Evolutionary conservation across 2,113 vertebrate species (phyloP), one percentile per base, ranked within the genome.

Genomic region (Eleginops maclovinus): DNA sequence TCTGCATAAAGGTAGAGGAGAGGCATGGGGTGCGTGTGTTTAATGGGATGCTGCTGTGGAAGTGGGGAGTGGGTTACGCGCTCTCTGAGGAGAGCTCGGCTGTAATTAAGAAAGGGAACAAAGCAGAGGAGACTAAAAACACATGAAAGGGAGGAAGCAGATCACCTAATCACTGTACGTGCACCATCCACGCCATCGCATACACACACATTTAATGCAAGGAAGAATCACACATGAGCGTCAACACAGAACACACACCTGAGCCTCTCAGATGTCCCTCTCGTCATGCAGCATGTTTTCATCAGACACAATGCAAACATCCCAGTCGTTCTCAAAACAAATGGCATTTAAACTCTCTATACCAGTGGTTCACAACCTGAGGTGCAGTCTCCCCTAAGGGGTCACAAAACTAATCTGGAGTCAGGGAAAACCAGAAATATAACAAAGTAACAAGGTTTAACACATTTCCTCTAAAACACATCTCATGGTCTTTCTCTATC

Each of bases 71-170:
- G 68, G 69, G 89, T 85, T 89, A 67, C 81, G 78, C 46, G 19
- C 91, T 94, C 91, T 94, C 94, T n/a, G 81, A 93, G 93, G 94
- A 93, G 88, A 90, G 75, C 89, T 77, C 63, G 83, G 83, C 85
- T 91, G 92, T 94, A 95, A 95, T 95, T 95, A 95, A 93, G 91
- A 94, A 89, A 66, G 79, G 86, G 92, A 94, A 94, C 93, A 94
- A 92, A 94, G 92, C 88, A 83, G 62, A 77, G 46, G 86, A 91
- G 91, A 92, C 87, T 91, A 88, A 93, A 93, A 94, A 94, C 90
- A 93, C 91, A 93, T 92, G 92, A 91, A 94, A 91, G 87, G 73
- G 63, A 81, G 72, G 86, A 88, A 85, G 83, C 66, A 19, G 41
- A 92, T 92, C 91, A 90, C 78, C 89, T 90, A 91, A 92, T 93